Evolutionary conservation across 92 coral and sea anemone species (phyloP).

Genomic region (Galaxea fascicularis): DNA sequence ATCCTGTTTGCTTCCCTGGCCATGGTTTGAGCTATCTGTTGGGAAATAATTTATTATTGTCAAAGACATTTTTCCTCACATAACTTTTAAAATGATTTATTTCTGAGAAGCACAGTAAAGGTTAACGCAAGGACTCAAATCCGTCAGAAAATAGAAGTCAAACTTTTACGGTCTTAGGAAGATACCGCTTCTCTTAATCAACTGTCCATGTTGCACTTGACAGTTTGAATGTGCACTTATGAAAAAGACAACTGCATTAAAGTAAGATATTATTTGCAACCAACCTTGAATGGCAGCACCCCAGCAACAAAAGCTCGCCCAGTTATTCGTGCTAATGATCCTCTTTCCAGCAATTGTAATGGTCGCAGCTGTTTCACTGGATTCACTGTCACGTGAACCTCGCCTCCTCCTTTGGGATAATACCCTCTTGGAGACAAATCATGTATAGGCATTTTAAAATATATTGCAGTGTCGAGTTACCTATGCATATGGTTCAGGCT

Average conservation of each 20-base stretch:
- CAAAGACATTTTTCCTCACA: neutral
- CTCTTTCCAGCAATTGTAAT: conserved; percentile 80
- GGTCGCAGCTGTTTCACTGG: conserved; percentile 83
- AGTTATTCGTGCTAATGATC: conserved; percentile 76
- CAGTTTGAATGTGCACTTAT: no score
- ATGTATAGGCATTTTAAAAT: neutral
- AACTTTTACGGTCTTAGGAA: no score
- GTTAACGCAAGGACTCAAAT: no score
- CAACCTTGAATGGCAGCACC: conserved; percentile 86
- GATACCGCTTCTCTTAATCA: no score
- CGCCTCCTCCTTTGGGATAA: conserved; percentile 97
- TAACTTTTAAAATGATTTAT: no score
- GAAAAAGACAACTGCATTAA: neutral
- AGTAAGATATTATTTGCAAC: neutral
- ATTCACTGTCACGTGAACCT: conserved; percentile 74
- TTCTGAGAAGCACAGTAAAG: no score
- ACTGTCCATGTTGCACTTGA: no score
- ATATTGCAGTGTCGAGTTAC: no score
- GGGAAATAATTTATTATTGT: neutral
- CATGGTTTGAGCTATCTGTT: conserved; percentile 91
- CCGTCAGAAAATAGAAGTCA: no score
- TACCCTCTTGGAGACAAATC: conserved; percentile 75
- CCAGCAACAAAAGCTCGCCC: conserved; percentile 97
- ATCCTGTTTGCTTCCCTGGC: conserved; percentile 87
- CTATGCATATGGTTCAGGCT: no score